Evolutionary conservation across 2,888 invertebrate species (phyloP), one percentile per base, ranked within the genome.

Genomic region (Trachelus stipa): DNA sequence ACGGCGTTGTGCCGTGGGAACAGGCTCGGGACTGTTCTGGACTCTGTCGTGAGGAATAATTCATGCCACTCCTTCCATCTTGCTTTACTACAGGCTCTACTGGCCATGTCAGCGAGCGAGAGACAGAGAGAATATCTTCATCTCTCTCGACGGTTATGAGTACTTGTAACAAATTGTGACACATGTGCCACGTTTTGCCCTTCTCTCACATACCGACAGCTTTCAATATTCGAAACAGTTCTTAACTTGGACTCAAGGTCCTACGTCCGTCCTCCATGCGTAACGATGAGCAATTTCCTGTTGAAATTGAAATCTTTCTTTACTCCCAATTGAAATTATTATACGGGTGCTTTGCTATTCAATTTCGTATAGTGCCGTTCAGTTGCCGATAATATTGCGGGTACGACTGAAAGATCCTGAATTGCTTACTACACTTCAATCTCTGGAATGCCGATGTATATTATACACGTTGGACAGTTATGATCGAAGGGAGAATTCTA

Each of bases 1-100:
- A 86, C 85, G 84, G 83, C 85, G 85, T 85, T 87, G 87, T 87
- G 86, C 80, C 83, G 87, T 87, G 87, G 85, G 87, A 87, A 84
- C 83, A 77, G 73, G 77, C 81, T 79, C 80, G 69, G 82, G 81
- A 83, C 79, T 81, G 82, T 85, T 85, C 84, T 85, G 84, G 83
- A 83, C 84, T 76, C 79, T 80, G 79, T 80, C 79, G 83, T 79
- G 71, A 74, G 69, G 87, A 87, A 87, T 87, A 87, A 87, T 87
- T 87, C 87, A 87, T 87, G 83, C 56, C 83, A 33, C 56, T 75
- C 40, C 34, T 23, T 40, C 75, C 77, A 77, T 34, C 71, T 71
- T 33, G 31, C 71, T 33, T 15, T 33, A 71, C 9, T 33, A 71
- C 71, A 15, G 71, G 4, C 15, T 33, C 35, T 35, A 71, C 71